These are phyloP conservation scores for Eulacestoma nigropectus DNA, from an alignment of 2,113 vertebrate species.

Conservation along the genomic window DNA sequence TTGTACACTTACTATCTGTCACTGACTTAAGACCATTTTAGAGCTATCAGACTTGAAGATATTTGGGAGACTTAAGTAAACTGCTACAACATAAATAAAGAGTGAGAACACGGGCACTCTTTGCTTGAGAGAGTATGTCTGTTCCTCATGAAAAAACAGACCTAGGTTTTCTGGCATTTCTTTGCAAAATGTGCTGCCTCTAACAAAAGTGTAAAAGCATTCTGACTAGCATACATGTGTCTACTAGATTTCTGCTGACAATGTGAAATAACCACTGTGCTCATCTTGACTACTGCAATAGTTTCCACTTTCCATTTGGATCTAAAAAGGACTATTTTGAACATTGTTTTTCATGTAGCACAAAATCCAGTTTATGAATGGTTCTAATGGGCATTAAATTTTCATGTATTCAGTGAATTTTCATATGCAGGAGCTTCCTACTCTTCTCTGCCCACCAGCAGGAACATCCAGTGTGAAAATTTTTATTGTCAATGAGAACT, in stretches of 20 bases:
- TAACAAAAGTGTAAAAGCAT: background rate
- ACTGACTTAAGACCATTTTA: background rate
- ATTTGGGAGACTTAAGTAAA: background rate
- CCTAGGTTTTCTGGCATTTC: background rate
- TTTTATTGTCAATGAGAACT: background rate
- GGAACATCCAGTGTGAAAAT: background rate
- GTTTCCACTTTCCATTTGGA: background rate
- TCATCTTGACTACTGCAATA: background rate
- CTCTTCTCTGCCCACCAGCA: background rate
- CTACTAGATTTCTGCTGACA: background rate
- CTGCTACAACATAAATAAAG: background rate
- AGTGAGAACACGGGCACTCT: background rate
- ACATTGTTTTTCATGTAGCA: background rate
- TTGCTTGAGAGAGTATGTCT: background rate
- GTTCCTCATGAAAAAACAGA: background rate
- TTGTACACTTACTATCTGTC: background rate
- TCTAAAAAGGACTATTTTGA: background rate
- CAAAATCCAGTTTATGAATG: background rate
- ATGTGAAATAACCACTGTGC: background rate
- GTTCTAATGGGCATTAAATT: background rate
- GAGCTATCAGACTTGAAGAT: background rate
- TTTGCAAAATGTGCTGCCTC: background rate
- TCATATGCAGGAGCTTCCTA: background rate
- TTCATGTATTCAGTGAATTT: background rate
- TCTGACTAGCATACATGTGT: background rate